phyloP scores from a whole-genome alignment of 2,113 vertebrate genomes.

The Arvicanthis niloticus region DNA sequence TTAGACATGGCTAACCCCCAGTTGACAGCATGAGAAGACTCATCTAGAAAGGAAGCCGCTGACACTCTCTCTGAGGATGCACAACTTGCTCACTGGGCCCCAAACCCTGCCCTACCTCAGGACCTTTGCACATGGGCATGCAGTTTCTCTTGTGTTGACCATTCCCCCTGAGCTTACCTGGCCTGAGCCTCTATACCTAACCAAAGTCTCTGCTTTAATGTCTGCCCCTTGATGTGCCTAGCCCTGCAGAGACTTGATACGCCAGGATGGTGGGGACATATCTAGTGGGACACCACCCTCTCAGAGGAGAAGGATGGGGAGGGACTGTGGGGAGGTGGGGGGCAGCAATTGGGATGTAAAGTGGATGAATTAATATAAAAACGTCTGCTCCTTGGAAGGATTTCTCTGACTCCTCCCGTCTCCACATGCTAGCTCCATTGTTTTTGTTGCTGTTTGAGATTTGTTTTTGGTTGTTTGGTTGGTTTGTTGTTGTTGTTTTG shows the following conservation, averaged over 20 bases:
- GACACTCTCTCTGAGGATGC: neutral
- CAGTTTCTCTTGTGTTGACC: neutral
- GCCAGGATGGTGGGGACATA: too few species aligned
- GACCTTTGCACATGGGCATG: neutral
- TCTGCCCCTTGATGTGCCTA: neutral
- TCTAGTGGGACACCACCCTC: too few species aligned
- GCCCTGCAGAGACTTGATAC: too few species aligned
- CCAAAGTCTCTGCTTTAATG: neutral
- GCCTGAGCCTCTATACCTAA: neutral
- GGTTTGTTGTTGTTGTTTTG: neutral
- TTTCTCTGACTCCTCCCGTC: neutral
- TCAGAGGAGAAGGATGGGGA: too few species aligned
- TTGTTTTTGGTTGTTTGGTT: neutral
- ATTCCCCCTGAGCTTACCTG: neutral
- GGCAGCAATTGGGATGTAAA: too few species aligned
- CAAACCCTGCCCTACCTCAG: neutral
- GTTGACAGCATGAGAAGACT: neutral
- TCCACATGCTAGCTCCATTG: neutral
- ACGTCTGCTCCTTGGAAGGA: neutral
- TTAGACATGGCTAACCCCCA: neutral
- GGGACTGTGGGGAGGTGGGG: too few species aligned
- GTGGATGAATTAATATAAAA: too few species aligned
- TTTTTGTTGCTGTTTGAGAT: neutral
- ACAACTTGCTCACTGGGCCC: fast-evolving
- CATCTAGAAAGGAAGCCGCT: neutral